Conservation (phyloP, 2,888 invertebrate species). For the Seira sanloemensis region DNA sequence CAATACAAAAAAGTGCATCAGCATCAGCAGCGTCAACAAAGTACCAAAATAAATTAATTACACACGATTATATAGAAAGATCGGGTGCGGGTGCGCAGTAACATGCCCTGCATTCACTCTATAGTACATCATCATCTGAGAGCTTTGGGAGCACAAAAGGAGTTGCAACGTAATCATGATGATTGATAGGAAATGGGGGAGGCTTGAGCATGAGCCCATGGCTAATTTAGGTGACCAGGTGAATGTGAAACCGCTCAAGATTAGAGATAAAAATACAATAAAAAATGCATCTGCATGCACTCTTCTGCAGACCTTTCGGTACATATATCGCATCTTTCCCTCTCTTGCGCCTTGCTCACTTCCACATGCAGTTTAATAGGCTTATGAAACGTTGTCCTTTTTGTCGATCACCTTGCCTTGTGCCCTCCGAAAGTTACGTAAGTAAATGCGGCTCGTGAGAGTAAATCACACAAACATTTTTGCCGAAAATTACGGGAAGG, state of each 20-base stretch:
- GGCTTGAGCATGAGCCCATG: slow-evolving; percentile 36
- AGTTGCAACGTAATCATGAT: slow-evolving; percentile 50
- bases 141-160: slow-evolving; percentile 5
- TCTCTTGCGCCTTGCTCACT: not conserved
- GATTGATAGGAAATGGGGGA: slow-evolving; percentile 51
- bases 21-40: not conserved
- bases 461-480: too few species aligned
- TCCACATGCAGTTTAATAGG: slow-evolving; percentile 25
- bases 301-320: not conserved
- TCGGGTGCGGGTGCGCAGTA: not conserved
- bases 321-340: not conserved
- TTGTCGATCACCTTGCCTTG: slow-evolving; percentile 35
- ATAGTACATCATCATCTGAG: not conserved
- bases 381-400: slow-evolving; percentile 50
- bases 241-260: slow-evolving; percentile 51
- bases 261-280: slow-evolving; percentile 30
- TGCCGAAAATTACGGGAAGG: too few species aligned
- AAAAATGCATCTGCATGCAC: not conserved
- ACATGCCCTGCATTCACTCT: slow-evolving; percentile 16
- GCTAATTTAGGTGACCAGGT: slow-evolving; percentile 51
- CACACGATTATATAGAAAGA: not conserved
- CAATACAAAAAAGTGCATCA: slow-evolving; percentile 27
- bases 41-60: not conserved
- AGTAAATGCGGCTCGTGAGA: too few species aligned
- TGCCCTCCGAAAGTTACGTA: too few species aligned